A percentile compares a stretch with the other conserved stretches of the same genome.
Conservation (phyloP, 2,797 vertebrate species). For the Alosa sapidissima region DNA sequence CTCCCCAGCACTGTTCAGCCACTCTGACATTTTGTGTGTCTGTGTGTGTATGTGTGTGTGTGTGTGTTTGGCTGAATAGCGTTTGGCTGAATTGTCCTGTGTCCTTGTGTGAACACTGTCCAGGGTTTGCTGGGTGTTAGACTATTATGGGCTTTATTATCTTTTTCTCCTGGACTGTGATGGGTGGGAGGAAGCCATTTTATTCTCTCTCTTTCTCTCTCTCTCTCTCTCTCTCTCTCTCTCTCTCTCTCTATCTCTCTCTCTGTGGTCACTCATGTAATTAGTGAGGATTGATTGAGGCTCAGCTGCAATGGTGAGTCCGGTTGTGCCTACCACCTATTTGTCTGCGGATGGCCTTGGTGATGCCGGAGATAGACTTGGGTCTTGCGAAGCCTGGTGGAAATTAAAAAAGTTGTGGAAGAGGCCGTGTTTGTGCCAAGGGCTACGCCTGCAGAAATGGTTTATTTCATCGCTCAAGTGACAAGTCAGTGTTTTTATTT, state of each 20-base stretch:
- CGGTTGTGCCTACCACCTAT: not conserved
- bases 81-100: no score
- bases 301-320: not conserved
- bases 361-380: not conserved
- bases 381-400: not conserved
- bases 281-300: not conserved
- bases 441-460: not conserved
- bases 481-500: not conserved
- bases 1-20: no score
- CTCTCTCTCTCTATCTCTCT: conserved; percentile 26
- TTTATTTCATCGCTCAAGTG: not conserved
- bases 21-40: no score
- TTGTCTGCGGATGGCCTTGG: not conserved
- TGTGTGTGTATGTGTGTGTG: no score
- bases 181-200: conserved; percentile 7
- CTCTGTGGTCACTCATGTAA: not conserved
- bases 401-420: not conserved
- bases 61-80: no score
- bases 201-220: conserved; percentile 22
- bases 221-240: conserved; percentile 14
- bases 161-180: not conserved
- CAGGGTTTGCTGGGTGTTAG: not conserved
- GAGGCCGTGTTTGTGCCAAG: not conserved
- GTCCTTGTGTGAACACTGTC: conserved; percentile 36
- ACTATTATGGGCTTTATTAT: not conserved